Evolutionary conservation across 2,113 vertebrate species (phyloP), one percentile per base, ranked within the genome.

Genomic region (Ondatra zibethicus): DNA sequence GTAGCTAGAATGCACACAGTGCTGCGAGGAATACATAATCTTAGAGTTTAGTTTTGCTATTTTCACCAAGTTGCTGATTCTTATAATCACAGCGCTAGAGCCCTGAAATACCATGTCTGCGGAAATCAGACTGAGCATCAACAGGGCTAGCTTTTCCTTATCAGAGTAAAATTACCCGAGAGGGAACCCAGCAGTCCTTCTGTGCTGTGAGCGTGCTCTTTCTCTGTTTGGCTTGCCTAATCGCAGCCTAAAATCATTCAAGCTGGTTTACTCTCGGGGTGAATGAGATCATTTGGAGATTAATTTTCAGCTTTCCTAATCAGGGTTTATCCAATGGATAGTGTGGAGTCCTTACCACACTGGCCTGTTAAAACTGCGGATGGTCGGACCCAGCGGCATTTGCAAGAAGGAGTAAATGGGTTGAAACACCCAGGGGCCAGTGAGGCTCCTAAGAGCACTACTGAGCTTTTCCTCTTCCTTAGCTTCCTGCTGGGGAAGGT

Each of bases 141-240:
- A 94, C 78, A 84, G 94, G 73, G 55, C 39, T 82, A 88, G 68
- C 75, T 90, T 92, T 78, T 95, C 45, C 65, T 88, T 58, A 63
- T 94, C 65, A 72, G 85, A 10, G 47, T 96, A 89, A 94, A 96
- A 97, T 95, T 86, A 96, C 89, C 27, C 39, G 81, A 94, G 75
- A 55, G 21, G 75, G 81, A 89, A 78, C 5, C 58, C 47, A 42
- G 89, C 80, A 63, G 55, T 78, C 63, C 50, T 91, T 73, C 50
- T 55, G 85, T 86, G n/a, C 66, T 80, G 63, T 65, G 31, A 92
- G 31, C 61, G 31, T 95, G 93, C 78, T 87, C 52, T 78, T 93
- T 89, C 29, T n/a, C 93, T 95, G 61, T 95, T 96, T 92, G 88
- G 52, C 70, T 81, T 85, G 84, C 75, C 66, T 47, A 10, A 10